Conservation (phyloP, 1,140 invertebrate genomes). For the Cheumatopsyche charites region DNA sequence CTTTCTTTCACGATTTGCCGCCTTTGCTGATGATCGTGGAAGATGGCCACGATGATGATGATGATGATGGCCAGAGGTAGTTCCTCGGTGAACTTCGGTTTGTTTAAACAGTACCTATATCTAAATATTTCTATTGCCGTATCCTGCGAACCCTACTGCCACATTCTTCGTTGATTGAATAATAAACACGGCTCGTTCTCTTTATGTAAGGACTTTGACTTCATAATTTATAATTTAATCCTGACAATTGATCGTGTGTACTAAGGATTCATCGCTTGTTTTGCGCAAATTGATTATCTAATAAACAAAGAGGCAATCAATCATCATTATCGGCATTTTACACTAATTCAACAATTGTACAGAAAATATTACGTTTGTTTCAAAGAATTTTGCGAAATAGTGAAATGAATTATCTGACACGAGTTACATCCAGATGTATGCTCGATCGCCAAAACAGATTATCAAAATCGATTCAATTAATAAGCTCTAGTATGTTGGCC, state of each 20-base stretch:
- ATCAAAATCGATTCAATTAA: too few relatives aligned
- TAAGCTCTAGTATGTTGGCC: too few relatives aligned
- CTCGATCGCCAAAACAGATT: too few relatives aligned
- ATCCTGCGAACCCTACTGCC: constrained; percentile 10
- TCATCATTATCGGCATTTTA: too few relatives aligned
- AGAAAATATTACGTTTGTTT: too few relatives aligned
- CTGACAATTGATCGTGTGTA: background rate
- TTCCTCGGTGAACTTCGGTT: background rate
- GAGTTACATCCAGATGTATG: too few relatives aligned
- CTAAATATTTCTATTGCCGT: constrained; percentile 22
- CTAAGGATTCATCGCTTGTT: background rate
- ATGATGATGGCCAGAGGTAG: background rate
- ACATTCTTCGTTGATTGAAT: constrained; percentile 26
- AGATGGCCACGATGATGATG: constrained; percentile 11
- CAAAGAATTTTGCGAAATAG: too few relatives aligned
- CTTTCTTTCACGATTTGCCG: constrained; percentile 7
- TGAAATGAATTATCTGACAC: too few relatives aligned
- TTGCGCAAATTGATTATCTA: background rate
- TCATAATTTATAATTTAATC: too few relatives aligned
- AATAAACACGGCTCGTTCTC: background rate
- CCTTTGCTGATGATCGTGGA: background rate
- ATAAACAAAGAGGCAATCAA: too few relatives aligned
- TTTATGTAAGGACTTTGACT: background rate
- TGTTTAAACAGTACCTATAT: background rate
- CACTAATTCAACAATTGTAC: too few relatives aligned